phyloP scores from a whole-genome alignment of 1,140 invertebrate genomes.

The Trichoplusia ni region DNA sequence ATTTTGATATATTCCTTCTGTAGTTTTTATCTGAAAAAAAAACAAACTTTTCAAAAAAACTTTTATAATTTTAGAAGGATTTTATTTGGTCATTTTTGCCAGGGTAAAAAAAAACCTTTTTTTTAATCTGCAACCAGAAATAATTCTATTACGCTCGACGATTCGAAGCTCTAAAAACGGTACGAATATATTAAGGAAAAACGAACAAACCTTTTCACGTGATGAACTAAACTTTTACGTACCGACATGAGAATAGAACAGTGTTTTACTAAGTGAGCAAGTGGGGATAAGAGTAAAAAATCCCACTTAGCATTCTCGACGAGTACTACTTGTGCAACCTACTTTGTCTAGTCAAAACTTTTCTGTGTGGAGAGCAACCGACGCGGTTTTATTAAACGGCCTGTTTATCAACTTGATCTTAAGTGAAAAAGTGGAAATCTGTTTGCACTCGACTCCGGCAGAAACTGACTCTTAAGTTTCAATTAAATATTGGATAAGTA shows the following conservation, averaged over 20 bases:
- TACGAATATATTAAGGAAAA: neutral
- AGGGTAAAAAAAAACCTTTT: conserved; percentile 1
- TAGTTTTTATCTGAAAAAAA: too few relatives aligned
- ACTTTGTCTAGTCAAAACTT: conserved; percentile 42
- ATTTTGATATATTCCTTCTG: too few relatives aligned
- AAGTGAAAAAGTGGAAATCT: conserved; percentile 36
- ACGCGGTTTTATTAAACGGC: conserved; percentile 40
- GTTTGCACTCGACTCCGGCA: neutral
- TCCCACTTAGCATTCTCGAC: conserved; percentile 38
- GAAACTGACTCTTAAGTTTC: conserved; percentile 2
- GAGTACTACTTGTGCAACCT: conserved; percentile 34
- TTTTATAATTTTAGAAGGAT: too few relatives aligned
- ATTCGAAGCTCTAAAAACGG: neutral
- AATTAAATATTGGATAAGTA: neutral
- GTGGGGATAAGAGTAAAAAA: conserved; percentile 3
- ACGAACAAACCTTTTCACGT: neutral
- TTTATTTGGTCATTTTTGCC: too few relatives aligned
- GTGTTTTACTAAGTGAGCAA: conserved; percentile 7
- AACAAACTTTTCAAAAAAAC: too few relatives aligned
- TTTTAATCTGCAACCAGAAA: conserved; percentile 6
- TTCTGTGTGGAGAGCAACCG: conserved; percentile 28
- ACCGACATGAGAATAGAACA: neutral
- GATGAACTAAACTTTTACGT: neutral
- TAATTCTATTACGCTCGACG: neutral
- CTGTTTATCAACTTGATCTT: conserved; percentile 43